These are phyloP conservation scores for Acipenser oxyrinchus DNA, from an alignment of 2,797 vertebrate species.

Conservation along the genomic window DNA sequence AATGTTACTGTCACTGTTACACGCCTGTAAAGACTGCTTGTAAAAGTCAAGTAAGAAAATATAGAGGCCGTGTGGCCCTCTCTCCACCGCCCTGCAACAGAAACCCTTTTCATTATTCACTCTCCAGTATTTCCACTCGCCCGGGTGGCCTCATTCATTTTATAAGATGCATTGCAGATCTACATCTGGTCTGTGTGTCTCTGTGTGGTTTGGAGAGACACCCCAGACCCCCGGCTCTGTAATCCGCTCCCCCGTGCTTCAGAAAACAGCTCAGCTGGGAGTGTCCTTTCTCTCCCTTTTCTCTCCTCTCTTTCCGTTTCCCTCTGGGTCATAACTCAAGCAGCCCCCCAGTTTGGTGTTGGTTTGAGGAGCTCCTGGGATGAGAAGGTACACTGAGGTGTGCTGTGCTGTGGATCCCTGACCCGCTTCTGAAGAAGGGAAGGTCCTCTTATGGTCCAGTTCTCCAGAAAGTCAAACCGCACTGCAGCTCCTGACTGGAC, in stretches of 20 bases:
- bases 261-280: neutral
- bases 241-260: neutral
- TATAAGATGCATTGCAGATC: slow-evolving; percentile 58
- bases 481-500: slow-evolving; percentile 34
- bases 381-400: no score
- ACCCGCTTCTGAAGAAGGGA: no score
- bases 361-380: slow-evolving; percentile 56
- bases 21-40: slow-evolving; percentile 45
- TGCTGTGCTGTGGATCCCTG: no score
- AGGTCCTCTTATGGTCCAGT: no score
- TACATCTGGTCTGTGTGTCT: slow-evolving; percentile 45
- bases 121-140: slow-evolving; percentile 23
- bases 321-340: slow-evolving; percentile 12
- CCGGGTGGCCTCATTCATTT: slow-evolving; percentile 55
- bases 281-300: slow-evolving; percentile 1
- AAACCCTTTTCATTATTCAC: neutral
- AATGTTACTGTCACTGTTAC: slow-evolving; percentile 48
- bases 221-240: slow-evolving; percentile 16
- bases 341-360: slow-evolving; percentile 43
- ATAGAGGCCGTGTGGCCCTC: slow-evolving; percentile 10
- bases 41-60: slow-evolving; percentile 30
- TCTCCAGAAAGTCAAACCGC: no score
- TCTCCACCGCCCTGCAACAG: slow-evolving; percentile 5
- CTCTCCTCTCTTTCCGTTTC: slow-evolving; percentile 18
- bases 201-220: slow-evolving; percentile 18